Evolutionary conservation across 2,113 vertebrate genomes (phyloP).

Genomic region (Scalopus aquaticus): DNA sequence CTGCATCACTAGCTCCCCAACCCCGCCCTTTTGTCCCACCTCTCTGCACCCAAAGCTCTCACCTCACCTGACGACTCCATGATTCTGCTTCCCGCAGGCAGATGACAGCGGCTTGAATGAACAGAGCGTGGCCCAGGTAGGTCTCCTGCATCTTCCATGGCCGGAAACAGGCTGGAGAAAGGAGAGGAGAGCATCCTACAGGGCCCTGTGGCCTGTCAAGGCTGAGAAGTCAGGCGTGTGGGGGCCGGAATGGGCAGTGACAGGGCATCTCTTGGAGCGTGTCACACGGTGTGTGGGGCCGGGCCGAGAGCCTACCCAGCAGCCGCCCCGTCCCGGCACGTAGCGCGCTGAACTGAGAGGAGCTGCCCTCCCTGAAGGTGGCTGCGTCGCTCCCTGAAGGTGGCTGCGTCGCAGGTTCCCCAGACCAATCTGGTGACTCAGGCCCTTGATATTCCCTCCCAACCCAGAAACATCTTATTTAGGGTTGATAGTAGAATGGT

Average conservation of each 20-base stretch:
- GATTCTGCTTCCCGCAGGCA: constrained; percentile 73
- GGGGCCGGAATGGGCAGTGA: neutral
- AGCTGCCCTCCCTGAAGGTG: neutral
- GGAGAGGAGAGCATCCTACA: neutral
- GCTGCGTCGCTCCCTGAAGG: neutral
- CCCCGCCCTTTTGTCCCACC: neutral
- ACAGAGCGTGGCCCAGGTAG: constrained; percentile 90
- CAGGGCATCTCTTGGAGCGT: neutral
- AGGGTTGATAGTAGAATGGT: neutral
- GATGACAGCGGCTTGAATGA: constrained; percentile 88
- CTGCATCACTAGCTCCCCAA: neutral
- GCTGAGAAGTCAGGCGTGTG: neutral
- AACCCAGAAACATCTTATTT: neutral
- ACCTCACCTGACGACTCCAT: neutral
- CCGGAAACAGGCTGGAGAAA: neutral
- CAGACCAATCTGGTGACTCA: neutral
- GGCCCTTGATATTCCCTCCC: neutral
- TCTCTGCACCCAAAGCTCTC: neutral
- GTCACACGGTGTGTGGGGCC: too few relatives aligned
- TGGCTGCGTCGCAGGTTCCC: neutral
- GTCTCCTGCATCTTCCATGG: neutral
- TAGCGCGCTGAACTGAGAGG: neutral
- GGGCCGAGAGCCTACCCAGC: neutral
- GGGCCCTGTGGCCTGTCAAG: neutral
- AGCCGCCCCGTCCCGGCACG: neutral